Evolutionary conservation across 2,888 invertebrate genomes (phyloP).

Genomic region (Nezara viridula): DNA sequence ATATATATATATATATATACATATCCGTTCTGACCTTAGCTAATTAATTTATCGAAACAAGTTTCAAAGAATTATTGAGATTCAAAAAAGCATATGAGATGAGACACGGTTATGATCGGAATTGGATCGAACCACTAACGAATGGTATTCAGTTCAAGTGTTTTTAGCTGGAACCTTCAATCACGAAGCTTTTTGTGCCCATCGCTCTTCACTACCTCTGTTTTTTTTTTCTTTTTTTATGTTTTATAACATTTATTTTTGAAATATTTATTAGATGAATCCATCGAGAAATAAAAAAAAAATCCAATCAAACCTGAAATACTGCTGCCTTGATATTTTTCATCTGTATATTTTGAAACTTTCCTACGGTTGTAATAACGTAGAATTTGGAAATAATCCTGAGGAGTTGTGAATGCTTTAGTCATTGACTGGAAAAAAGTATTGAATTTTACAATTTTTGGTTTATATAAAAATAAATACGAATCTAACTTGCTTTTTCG

Average conservation of each 20-base stretch:
- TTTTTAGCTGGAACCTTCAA: neutral
- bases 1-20: no score
- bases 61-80: no score
- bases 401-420: no score
- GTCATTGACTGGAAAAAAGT: no score
- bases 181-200: neutral
- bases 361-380: no score
- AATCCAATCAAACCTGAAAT: neutral
- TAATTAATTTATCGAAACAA: no score
- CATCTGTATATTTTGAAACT: no score
- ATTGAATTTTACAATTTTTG: no score
- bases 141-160: neutral
- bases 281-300: neutral
- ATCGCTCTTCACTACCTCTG: neutral
- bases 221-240: neutral
- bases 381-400: no score
- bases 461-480: no score
- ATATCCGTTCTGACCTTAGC: no score
- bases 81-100: neutral
- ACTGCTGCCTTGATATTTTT: neutral
- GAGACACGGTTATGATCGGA: neutral
- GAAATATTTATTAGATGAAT: neutral
- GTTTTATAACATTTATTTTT: neutral
- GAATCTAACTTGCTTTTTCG: no score
- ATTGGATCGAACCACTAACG: neutral